Conservation (phyloP, 2,888 invertebrate species). For the Galerucella nymphaeae region DNA sequence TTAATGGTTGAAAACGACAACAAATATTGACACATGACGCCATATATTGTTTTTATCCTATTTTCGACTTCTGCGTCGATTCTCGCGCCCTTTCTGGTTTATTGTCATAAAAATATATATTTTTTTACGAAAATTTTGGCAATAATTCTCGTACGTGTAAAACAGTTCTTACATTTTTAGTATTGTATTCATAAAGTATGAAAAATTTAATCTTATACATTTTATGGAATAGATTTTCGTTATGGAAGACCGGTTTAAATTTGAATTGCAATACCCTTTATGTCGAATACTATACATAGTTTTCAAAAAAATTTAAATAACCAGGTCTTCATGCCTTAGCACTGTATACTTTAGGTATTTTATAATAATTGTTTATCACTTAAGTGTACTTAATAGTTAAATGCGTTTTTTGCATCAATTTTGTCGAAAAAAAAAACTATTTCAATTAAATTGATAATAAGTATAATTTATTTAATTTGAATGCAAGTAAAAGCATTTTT, state of each 20-base stretch:
- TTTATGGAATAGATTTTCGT: neutral
- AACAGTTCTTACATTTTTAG: neutral
- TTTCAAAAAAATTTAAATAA: neutral
- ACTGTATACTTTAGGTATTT: neutral
- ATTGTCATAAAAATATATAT: too few species aligned
- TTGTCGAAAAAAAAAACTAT: neutral
- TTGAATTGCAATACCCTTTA: neutral
- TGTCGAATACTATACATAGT: neutral
- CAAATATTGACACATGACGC: too few species aligned
- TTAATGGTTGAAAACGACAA: too few species aligned
- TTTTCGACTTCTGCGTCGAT: too few species aligned
- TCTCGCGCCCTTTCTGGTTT: too few species aligned
- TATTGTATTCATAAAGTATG: too few species aligned
- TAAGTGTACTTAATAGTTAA: neutral
- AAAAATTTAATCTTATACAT: too few species aligned
- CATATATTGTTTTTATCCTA: too few species aligned
- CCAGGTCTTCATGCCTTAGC: neutral
- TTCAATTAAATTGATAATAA: neutral
- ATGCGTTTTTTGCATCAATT: neutral
- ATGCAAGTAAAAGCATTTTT: neutral
- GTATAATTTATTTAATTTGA: neutral
- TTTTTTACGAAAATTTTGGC: too few species aligned
- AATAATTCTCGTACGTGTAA: too few species aligned
- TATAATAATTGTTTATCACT: neutral
- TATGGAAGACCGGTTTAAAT: too few species aligned